Base-by-base conservation (phyloP, 2,113 vertebrate species). In the Plotosus lineatus region DNA sequence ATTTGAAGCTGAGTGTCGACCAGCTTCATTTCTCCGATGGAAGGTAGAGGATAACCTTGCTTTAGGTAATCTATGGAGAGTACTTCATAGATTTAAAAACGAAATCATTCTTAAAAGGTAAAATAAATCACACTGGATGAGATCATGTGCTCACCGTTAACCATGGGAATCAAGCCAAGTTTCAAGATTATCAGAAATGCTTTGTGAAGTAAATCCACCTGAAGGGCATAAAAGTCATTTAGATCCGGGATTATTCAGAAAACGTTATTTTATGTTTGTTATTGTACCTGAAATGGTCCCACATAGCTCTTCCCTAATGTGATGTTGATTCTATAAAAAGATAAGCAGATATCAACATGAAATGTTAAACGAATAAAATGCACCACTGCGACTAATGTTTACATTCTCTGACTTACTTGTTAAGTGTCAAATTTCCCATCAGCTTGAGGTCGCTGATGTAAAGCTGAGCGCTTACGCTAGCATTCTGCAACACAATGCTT, bases 41-140 rank as follows among this genome's bases (percentile, higher is more conserved):
- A 11, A 58, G 93, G 93, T 40, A 94, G 90, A 10, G 93, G 91
- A 72, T 89, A 92, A 60, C 93, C 93, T 72, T 91, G 75, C 51
- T 80, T 82, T 38, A 94, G 89, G 66, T 74, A 60, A 58, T 0
- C 92, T 94, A 51, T 0, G 28, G 19, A 3, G 2, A 26, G 4
- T 10, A 81, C n/a, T 65, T 73, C 12, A 28, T 46, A 53, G 15
- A 75, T n/a, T 28, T 42, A 17, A 48, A 23, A 79, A 51, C 58
- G 23, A n/a, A n/a, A n/a, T n/a, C n/a, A n/a, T n/a, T 42, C 10
- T 21, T 1, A 17, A 44, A 36, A 10, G 51, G 28, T 6, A 19
- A 21, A 56, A 79, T 7, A 58, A 40, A 21, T 73, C n/a, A 69
- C 4, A 36, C 3, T 19, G 6, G 1, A 9, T 46, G 51, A 66